Base-by-base conservation (phyloP, 2,888 invertebrate genomes). In the Pachydiplax longipennis region DNA sequence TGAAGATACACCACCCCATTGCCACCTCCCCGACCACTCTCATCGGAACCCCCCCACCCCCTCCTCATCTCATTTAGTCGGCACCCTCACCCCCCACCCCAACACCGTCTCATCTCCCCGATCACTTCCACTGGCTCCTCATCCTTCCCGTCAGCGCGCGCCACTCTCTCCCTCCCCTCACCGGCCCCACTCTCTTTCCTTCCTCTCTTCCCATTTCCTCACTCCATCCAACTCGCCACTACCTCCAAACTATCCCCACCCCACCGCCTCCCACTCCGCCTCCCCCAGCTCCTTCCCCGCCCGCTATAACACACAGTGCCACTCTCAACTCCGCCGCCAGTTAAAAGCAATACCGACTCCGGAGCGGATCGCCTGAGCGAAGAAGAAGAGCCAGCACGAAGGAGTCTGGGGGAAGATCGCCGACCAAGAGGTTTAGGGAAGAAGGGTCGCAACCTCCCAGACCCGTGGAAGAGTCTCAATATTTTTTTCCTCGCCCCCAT, bases 281-380 rank as follows among this genome's bases (percentile, higher is more conserved):
- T 61, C 83, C 82, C 44, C 58, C 87, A 61, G 87, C 65, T 87
- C 87, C 87, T 87, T 87, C 87, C 87, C 87, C 87, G 87, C 87
- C 87, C 87, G 87, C 61, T 87, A 87, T 87, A 87, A 87, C 87
- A 87, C 87, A 61, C 87, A 87, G 87, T 87, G 87, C 87, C 87
- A 87, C 58, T 87, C 87, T 87, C 87, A 37, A 61, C 87, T 87
- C 87, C 65, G 87, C 65, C 87, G 87, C 87, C 87, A 87, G 87
- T 87, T 87, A 87, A 87, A 87, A 87, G 87, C 87, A 87, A 87
- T 87, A 87, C 87, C 87, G 87, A 87, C 87, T 87, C 87, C 87
- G 61, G 61, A 87, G 61, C 87, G 87, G 87, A 87, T 87, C 87
- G 87, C 61, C 87, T 37, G 87, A 87, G 87, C 87, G 61, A 87